Evolutionary conservation across 2,113 vertebrate genomes (phyloP).

Genomic region (Chroicocephalus ridibundus): DNA sequence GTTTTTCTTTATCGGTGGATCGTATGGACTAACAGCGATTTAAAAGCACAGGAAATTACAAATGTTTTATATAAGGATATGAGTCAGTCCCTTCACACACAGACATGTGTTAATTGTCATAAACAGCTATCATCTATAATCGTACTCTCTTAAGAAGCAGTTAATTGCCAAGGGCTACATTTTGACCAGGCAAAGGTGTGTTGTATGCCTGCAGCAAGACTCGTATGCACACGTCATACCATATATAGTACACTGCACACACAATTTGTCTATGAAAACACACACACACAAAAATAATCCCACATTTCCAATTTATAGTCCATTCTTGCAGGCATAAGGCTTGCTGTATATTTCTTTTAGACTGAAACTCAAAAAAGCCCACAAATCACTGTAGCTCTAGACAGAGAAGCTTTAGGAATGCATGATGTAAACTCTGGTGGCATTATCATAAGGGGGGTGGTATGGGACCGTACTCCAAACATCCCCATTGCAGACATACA

Average conservation of each 20-base stretch:
- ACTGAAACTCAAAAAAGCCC: background rate
- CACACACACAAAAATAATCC: background rate
- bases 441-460: background rate
- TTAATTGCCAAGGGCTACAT: background rate
- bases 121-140: slow-evolving; percentile 23
- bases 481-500: background rate
- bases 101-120: slow-evolving; percentile 38
- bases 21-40: slow-evolving; percentile 27
- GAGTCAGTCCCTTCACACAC: slow-evolving; percentile 25
- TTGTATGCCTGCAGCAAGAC: background rate
- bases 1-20: slow-evolving; percentile 62
- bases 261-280: background rate
- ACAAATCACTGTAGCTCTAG: background rate
- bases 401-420: background rate
- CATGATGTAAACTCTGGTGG: background rate
- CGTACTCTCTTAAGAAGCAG: background rate
- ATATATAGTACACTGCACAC: background rate
- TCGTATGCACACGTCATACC: too few relatives aligned
- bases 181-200: background rate
- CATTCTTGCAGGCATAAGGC: background rate
- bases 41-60: slow-evolving; percentile 62
- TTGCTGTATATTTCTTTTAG: background rate
- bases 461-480: background rate
- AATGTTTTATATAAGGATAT: slow-evolving; percentile 43
- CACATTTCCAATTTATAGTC: background rate